These are phyloP conservation scores for Verasper variegatus DNA, from an alignment of 2,113 vertebrate genomes.

Conservation along the genomic window DNA sequence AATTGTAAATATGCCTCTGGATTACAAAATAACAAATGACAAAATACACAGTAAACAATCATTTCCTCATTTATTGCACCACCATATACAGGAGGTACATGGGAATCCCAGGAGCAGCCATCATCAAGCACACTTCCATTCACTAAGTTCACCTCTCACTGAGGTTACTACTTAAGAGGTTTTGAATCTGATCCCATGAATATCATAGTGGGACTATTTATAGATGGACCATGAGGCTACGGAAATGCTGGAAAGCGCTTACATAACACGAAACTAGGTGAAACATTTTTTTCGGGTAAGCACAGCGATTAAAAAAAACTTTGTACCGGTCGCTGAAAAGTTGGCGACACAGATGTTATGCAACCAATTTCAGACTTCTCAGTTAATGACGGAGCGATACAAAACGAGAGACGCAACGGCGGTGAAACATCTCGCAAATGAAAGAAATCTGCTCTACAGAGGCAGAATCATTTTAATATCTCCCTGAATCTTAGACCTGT, in stretches of 20 bases:
- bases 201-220: constrained; percentile 26
- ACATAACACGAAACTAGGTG: constrained; percentile 17
- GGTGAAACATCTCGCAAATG: background rate
- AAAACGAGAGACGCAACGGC: background rate
- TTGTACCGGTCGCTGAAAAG: constrained; percentile 20
- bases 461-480: background rate
- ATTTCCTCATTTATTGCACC: background rate
- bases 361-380: constrained; percentile 33
- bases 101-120: background rate
- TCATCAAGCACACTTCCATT: constrained; percentile 5
- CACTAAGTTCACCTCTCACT: constrained; percentile 5
- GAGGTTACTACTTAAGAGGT: constrained; percentile 15
- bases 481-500: background rate
- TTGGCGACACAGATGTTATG: constrained; percentile 17
- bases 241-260: constrained; percentile 24
- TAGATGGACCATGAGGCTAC: background rate
- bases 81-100: background rate
- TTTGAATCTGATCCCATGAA: constrained; percentile 19
- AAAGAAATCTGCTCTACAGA: constrained; percentile 3
- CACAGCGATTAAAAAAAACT: constrained; percentile 24
- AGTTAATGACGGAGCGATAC: background rate
- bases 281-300: background rate
- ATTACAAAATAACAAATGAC: constrained; percentile 41
- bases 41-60: constrained; percentile 6
- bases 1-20: constrained; percentile 24